Percentiles rank a stretch among this genome's conserved stretches.
Conservation (phyloP, 2,888 invertebrate species). For the Oscheius sp. region DNA sequence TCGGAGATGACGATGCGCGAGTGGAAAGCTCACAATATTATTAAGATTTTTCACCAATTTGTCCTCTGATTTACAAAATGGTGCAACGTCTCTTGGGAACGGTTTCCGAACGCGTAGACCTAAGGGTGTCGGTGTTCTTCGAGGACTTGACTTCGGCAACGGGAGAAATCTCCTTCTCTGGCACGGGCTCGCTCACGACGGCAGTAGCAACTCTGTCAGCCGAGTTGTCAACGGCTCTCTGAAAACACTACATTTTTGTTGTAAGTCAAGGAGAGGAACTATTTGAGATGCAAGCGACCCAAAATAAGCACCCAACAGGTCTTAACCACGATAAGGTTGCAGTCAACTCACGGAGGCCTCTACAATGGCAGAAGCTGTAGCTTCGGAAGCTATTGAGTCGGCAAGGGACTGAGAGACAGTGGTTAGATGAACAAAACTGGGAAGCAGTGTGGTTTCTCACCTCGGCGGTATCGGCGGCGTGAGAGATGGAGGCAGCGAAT, state of each 20-base stretch:
- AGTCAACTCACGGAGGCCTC: constrained; percentile 29
- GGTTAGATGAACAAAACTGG: no score
- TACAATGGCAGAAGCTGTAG: constrained; percentile 29
- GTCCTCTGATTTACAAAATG: constrained; percentile 40
- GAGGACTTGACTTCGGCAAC: neutral
- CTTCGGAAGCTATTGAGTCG: constrained; percentile 25
- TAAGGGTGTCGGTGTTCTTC: constrained; percentile 51
- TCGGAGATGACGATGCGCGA: neutral
- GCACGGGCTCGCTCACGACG: neutral
- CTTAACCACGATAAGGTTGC: neutral
- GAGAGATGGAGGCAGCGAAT: constrained; percentile 8
- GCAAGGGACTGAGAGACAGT: constrained; percentile 16
- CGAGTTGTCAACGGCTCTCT: constrained; percentile 19
- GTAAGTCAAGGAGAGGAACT: neutral
- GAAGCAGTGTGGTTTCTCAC: neutral
- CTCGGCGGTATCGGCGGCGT: constrained; percentile 5
- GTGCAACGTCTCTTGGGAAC: constrained; percentile 48
- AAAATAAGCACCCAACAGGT: constrained; percentile 18
- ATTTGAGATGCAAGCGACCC: constrained; percentile 6
- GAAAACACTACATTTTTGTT: neutral
- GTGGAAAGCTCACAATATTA: constrained; percentile 32
- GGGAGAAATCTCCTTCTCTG: constrained; percentile 1
- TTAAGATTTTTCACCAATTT: neutral
- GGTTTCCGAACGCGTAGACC: constrained; percentile 51
- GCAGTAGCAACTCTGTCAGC: constrained; percentile 3